Percentiles rank a stretch among this genome's conserved stretches.
These are phyloP conservation scores for Tenebrio molitor DNA, from an alignment of 1,140 invertebrate species.

Conservation along the genomic window DNA sequence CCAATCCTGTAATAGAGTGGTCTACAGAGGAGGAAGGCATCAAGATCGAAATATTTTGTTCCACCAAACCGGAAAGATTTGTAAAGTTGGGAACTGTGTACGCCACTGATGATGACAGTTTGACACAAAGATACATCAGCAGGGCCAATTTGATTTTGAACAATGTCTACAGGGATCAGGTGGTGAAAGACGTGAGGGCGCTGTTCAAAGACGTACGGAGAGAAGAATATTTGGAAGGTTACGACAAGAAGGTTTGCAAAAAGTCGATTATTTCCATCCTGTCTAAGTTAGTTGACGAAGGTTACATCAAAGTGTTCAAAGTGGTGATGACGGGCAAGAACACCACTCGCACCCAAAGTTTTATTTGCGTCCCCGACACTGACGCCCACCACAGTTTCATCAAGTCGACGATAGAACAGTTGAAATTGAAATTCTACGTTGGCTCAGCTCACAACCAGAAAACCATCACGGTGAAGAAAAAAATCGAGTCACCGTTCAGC, in stretches of 20 bases:
- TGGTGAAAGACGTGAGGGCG: slow-evolving; percentile 72
- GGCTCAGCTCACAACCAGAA: background rate
- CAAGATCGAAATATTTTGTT: slow-evolving; percentile 41
- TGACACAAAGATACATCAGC: slow-evolving; percentile 23
- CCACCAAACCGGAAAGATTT: slow-evolving; percentile 45
- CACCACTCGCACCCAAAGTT: slow-evolving; percentile 68
- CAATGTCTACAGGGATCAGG: slow-evolving; percentile 70
- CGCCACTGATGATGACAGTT: background rate
- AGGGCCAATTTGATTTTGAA: slow-evolving; percentile 75
- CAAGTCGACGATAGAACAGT: slow-evolving; percentile 73
- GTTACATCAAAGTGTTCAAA: slow-evolving; percentile 73
- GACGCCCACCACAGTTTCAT: slow-evolving; percentile 70
- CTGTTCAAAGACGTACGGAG: slow-evolving; percentile 70
- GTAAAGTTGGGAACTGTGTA: background rate
- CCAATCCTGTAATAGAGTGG: slow-evolving; percentile 35
- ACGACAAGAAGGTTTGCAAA: slow-evolving; percentile 72
- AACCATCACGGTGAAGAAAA: slow-evolving; percentile 25
- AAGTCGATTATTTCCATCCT: slow-evolving; percentile 74
- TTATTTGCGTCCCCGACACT: slow-evolving; percentile 73
- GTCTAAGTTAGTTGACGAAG: slow-evolving; percentile 70
- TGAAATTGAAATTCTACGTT: slow-evolving; percentile 73
- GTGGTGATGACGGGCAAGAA: slow-evolving; percentile 69
- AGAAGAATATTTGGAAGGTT: slow-evolving; percentile 68
- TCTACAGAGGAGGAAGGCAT: slow-evolving; percentile 47
- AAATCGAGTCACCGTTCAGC: slow-evolving; percentile 44